Conservation (phyloP, 2,797 vertebrate genomes). For the Peromyscus attwateri region DNA sequence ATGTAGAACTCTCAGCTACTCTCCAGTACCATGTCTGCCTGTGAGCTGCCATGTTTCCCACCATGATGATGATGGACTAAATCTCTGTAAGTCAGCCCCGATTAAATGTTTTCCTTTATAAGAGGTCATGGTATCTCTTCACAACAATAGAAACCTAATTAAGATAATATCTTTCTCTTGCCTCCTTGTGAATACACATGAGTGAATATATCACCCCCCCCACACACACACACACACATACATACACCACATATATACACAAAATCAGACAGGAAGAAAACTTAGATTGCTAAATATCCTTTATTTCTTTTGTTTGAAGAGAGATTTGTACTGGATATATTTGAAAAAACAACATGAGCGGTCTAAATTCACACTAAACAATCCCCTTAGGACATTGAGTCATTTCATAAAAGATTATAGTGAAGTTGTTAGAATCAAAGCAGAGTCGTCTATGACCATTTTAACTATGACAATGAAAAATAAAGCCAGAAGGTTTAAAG, state of each 20-base stretch:
- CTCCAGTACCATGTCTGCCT: neutral
- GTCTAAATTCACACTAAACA: neutral
- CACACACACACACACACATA: neutral
- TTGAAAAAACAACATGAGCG: neutral
- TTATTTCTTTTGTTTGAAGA: neutral
- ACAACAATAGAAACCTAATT: neutral
- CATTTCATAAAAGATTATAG: slow-evolving; percentile 11
- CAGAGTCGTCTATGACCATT: neutral
- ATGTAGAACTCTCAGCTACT: neutral
- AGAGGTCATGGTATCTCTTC: neutral
- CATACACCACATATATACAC: too few relatives aligned
- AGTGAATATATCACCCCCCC: neutral
- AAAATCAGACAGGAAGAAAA: neutral
- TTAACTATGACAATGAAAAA: neutral
- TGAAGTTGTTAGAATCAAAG: neutral
- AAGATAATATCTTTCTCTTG: neutral
- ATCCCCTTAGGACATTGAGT: neutral
- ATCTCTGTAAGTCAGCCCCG: neutral
- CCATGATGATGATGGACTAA: neutral
- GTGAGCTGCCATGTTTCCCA: neutral
- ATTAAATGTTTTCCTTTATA: neutral
- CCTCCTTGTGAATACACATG: neutral
- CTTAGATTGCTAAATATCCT: neutral
- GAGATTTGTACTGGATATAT: neutral
- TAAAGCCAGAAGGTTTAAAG: neutral